Base-by-base conservation (phyloP, 1,140 invertebrate genomes). In the Eufriesea mexicana region DNA sequence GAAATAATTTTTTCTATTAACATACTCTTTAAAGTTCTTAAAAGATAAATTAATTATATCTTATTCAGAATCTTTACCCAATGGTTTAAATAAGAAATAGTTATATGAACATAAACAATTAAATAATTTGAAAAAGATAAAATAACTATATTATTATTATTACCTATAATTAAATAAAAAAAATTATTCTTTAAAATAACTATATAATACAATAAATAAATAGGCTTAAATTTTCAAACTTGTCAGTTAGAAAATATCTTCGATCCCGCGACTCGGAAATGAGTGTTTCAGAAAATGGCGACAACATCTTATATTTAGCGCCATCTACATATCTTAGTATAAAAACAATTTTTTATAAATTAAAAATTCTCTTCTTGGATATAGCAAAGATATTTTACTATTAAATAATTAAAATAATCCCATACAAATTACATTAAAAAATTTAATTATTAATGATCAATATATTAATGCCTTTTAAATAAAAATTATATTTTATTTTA, bases 251-350 rank as follows among this genome's bases (percentile, higher is more conserved):
- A 28, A 64, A 72, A 25, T 49, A 23, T 62, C 25, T 49, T 64
- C 2, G 18, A 45, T 64, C 20, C 28, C 49, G 59, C 70, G 57
- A 47, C 12, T 61, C 10, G 9, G 18, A 62, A 18, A n/a, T n/a
- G n/a, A n/a, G 4, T 47, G 7, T 45, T 64, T 74, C 55, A 51
- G 45, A 54, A 80, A 73, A 80, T 80, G 78, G 78, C 78, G 78
- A 54, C 18, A 42, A 23, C 25, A 18, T 25, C 28, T 10, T 2
- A 18, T 25, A 8, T 9, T 16, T 12, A 51, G 18, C 47, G 78
- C 59, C 78, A 64, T 54, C 78, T 80, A 62, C 25, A 2, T 7
- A 20, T 10, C 9, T 8, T 9, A 67, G 5, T 4, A 12, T 7
- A 47, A 35, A 20, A 42, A 57, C 5, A n/a, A n/a, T 35, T 14